Conservation (phyloP, 2,797 vertebrate genomes). For the Dipus sagitta region DNA sequence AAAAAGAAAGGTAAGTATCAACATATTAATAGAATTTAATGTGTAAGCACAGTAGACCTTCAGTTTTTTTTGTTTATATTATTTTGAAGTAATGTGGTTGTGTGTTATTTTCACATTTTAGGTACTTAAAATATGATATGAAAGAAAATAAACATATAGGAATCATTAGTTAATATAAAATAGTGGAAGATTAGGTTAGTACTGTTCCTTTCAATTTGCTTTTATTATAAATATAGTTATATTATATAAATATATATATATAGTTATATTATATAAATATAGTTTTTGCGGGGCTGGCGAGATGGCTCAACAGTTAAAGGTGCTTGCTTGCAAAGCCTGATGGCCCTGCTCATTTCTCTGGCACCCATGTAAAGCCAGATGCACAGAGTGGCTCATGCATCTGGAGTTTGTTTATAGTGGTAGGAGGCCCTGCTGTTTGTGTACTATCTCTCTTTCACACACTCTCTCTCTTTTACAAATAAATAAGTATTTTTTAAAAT, state of each 20-base stretch:
- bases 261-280: too few species aligned
- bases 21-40: background rate
- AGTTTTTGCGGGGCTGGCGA: background rate
- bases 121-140: background rate
- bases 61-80: background rate
- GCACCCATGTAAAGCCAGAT: too few species aligned
- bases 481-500: too few species aligned
- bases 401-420: too few species aligned
- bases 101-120: background rate
- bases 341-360: too few species aligned
- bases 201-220: background rate
- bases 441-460: too few species aligned
- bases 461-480: too few species aligned
- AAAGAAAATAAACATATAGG: background rate
- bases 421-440: too few species aligned
- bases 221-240: slow-evolving; percentile 6
- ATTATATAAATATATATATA: too few species aligned
- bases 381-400: too few species aligned
- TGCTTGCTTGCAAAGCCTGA: too few species aligned
- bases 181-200: background rate
- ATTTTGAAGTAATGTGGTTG: background rate
- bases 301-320: too few species aligned
- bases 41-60: background rate
- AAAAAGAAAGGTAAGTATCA: background rate
- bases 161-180: background rate